A percentile compares a stretch with the other conserved stretches of the same genome.
These are phyloP conservation scores for Pelvicachromis taeniatus DNA, from an alignment of 2,113 vertebrate genomes.

Conservation along the genomic window DNA sequence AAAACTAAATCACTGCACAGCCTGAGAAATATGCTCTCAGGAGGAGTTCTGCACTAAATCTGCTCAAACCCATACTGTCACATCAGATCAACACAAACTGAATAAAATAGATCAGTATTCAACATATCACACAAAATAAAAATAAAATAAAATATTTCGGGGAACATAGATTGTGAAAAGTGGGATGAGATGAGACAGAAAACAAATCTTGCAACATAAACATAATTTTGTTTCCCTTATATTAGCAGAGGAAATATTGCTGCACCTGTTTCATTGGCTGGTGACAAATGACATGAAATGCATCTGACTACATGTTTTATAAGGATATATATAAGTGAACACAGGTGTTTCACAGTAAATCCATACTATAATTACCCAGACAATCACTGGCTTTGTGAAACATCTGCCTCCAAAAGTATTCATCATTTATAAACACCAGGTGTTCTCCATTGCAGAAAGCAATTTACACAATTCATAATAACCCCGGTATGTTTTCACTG, in stretches of 20 bases:
- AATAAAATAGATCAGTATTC: neutral
- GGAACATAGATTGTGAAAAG: neutral
- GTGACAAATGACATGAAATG: neutral
- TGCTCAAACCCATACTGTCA: neutral
- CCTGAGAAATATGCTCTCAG: neutral
- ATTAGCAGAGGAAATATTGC: neutral
- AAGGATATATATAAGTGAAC: neutral
- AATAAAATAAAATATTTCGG: neutral
- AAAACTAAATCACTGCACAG: neutral
- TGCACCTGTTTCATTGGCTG: neutral
- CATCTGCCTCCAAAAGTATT: slow-evolving; percentile 2
- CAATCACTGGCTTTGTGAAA: neutral
- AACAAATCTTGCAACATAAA: neutral
- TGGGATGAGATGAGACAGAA: neutral
- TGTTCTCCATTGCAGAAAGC: neutral
- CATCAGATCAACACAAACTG: neutral
- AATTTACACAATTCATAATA: neutral
- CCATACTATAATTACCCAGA: slow-evolving; percentile 11
- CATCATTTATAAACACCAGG: neutral
- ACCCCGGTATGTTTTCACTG: neutral
- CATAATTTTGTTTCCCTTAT: neutral
- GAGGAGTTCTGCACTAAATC: neutral
- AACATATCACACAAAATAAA: neutral
- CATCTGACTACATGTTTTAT: neutral
- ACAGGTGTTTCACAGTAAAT: neutral